These are phyloP conservation scores for Tenthredo notha DNA, from an alignment of 2,888 invertebrate genomes.

Conservation along the genomic window DNA sequence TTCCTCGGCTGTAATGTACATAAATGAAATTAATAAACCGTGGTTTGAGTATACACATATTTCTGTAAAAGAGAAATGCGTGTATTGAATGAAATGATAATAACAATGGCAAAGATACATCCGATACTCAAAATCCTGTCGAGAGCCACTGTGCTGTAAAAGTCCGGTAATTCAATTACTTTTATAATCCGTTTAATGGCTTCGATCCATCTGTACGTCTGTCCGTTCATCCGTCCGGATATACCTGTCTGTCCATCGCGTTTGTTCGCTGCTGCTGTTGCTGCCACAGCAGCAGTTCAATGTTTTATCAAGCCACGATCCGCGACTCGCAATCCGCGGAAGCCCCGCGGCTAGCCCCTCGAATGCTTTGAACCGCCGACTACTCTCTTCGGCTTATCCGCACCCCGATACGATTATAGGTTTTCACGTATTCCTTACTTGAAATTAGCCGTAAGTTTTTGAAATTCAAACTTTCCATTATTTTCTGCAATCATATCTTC, in stretches of 20 bases:
- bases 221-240: conserved; percentile 51
- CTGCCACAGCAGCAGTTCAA: conserved; percentile 13
- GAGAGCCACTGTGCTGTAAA: conserved; percentile 68
- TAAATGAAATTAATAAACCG: not conserved
- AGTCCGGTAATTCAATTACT: conserved; percentile 72
- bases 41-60: not conserved
- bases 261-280: not conserved
- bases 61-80: not conserved
- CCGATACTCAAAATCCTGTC: conserved; percentile 64
- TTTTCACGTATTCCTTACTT: conserved; percentile 25
- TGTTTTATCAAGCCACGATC: conserved; percentile 70
- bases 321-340: conserved; percentile 66
- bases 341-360: conserved; percentile 64
- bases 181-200: conserved; percentile 73
- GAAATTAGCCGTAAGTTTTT: conserved; percentile 1
- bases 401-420: conserved; percentile 39
- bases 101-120: conserved; percentile 33
- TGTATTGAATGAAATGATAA: conserved; percentile 4
- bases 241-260: conserved; percentile 29
- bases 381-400: conserved; percentile 48
- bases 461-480: not conserved
- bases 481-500: not conserved
- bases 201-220: conserved; percentile 63
- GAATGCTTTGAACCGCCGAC: conserved; percentile 55
- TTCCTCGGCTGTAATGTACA: conserved; percentile 85